Base-by-base conservation (phyloP, 92 coral and sea anemone genomes). In the Siderastrea radians region DNA sequence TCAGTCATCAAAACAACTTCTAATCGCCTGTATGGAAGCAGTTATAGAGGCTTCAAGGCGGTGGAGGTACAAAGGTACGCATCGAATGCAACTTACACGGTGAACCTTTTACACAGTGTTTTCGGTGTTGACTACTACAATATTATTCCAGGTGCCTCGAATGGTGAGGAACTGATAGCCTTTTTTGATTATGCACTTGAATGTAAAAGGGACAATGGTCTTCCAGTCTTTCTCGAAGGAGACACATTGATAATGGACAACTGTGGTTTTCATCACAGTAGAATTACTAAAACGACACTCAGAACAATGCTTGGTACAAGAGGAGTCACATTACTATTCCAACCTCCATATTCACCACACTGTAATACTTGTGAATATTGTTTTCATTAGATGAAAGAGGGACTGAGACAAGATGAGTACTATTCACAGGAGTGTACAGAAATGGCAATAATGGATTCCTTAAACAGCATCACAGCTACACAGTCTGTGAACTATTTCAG, bases 351-450 rank as follows among this genome's bases (percentile, higher is more conserved):
- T 26, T 26, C 38, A 26, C 38, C 38, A 26, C 38, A 26, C 38
- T 26, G 0, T 26, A 26, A 26, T 26, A 26, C 38, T 26, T 26
- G 38, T 26, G 38, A 26, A 26, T 26, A 26, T 26, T 26, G 38
- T 26, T 26, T 26, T 26, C 38, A 26, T 26, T 0, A 26, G 38
- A 26, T 90, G 91, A 93, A 93, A 79, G 64, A 62, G 53, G 77
- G 84, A 54, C 72, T 89, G 63, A 68, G 88, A 60, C 54, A 49
- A 84, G 59, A 88, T 73, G 84, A 83, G 68, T 43, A 64, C 19
- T 88, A 65, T 87, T 79, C 95, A 51, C 93, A 92, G 90, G 48
- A 54, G 44, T 84, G 68, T 78, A 93, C 95, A n/a, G 95, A 93
- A 63, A 64, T 90, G 89, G 86, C 85, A 59, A 81, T 93, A 52